Base-by-base conservation (phyloP, 2,888 invertebrate species). In the Lathronympha strigana region DNA sequence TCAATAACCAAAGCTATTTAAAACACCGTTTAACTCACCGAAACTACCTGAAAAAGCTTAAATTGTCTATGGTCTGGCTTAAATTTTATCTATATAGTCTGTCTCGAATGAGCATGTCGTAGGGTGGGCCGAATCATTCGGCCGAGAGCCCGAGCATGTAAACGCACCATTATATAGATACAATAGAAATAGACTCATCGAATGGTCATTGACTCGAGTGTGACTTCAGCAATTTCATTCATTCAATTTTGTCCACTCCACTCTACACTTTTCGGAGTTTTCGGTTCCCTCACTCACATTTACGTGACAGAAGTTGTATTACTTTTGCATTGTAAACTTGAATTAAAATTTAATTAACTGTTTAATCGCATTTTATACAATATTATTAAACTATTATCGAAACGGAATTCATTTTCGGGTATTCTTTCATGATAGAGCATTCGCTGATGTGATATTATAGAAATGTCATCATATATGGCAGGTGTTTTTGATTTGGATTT, bases 401-500 rank as follows among this genome's bases (percentile, higher is more conserved):
- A 21, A 47, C 36, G 21, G 33, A 61, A n/a, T 63, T 49, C 28
- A 43, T 54, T 49, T 36, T 31, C 28, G 53, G 53, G 54, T 21
- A 54, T 47, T 69, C 60, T 61, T 61, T 38, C 73, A 78, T 75
- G 80, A 78, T 71, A 79, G 79, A 81, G 76, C 72, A 72, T 68
- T 84, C 83, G 87, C 90, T 89, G 85, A 91, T 91, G 91, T 90
- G 87, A 88, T 86, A 87, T 80, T 86, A 87, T 78, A 88, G 91
- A 90, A 88, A 92, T 92, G 92, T 92, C 92, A 91, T 92, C 92
- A 76, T 92, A 91, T 90, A 96, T 96, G 95, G 96, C 96, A 87
- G 97, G 96, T 90, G 96, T 98, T 87, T 98, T 98, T 90, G 97
- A 98, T 93, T 95, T 98, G 88, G 98, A 98, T 91, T 93, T 98